Percentiles rank a stretch among this genome's conserved stretches.
Evolutionary conservation across 2,113 vertebrate genomes (phyloP).

Genomic region (Hypomesus transpacificus): DNA sequence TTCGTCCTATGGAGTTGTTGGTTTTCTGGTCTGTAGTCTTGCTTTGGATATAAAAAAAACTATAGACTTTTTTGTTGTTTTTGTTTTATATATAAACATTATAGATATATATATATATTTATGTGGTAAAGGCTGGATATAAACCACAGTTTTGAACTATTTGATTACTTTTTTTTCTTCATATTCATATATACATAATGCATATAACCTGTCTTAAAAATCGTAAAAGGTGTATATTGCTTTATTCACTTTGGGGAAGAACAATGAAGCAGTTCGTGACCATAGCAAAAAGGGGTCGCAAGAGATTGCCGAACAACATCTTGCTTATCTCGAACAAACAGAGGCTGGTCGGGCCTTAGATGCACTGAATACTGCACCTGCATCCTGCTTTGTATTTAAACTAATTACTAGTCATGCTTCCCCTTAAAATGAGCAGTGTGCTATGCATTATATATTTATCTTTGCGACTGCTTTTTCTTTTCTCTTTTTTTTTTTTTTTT

Average conservation of each 20-base stretch:
- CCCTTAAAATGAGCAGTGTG: constrained; percentile 90
- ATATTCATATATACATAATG: constrained; percentile 83
- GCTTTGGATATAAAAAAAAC: constrained; percentile 82
- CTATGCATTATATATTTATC: constrained; percentile 92
- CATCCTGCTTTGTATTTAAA: constrained; percentile 86
- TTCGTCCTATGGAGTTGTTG: constrained; percentile 91
- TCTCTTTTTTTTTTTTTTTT: constrained; percentile 64
- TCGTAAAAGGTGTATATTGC: constrained; percentile 89
- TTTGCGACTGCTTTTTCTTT: constrained; percentile 82
- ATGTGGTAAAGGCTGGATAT: constrained; percentile 92
- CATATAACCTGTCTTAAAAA: constrained; percentile 92
- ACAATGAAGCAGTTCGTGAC: constrained; percentile 80
- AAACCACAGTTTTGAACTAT: constrained; percentile 90
- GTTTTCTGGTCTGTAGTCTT: constrained; percentile 95
- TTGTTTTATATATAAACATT: constrained; percentile 71
- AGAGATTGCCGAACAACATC: constrained; percentile 81
- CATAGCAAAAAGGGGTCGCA: constrained; percentile 80
- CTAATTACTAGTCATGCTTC: constrained; percentile 85
- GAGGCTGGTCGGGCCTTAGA: constrained; percentile 72
- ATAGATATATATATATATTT: constrained; percentile 80
- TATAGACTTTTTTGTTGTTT: constrained; percentile 77
- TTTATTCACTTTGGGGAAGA: constrained; percentile 88
- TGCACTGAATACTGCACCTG: constrained; percentile 86
- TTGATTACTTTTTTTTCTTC: constrained; percentile 81
- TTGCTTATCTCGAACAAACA: constrained; percentile 75